Evolutionary conservation across 2,797 vertebrate species (phyloP).

Genomic region (Mycteria americana): DNA sequence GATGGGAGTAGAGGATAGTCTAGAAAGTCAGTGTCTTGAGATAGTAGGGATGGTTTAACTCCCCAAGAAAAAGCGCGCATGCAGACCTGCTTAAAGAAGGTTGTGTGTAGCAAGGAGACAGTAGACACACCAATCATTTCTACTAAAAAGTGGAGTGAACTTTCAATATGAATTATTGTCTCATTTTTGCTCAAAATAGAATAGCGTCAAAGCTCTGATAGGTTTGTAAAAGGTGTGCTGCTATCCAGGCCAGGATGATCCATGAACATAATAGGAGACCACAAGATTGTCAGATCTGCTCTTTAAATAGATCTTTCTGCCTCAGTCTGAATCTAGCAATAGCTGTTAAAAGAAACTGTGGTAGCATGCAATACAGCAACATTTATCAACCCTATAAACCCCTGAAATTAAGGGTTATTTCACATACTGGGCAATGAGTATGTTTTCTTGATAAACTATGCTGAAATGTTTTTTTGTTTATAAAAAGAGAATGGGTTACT

Average conservation of each 20-base stretch:
- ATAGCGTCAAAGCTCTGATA: neutral
- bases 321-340: neutral
- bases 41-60: neutral
- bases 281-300: neutral
- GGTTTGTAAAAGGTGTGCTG: neutral
- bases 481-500: neutral
- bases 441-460: neutral
- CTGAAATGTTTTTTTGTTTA: neutral
- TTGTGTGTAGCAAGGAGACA: neutral
- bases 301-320: neutral
- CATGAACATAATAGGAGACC: neutral
- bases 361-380: neutral
- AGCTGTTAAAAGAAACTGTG: neutral
- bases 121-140: neutral
- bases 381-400: neutral
- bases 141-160: neutral
- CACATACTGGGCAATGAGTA: neutral
- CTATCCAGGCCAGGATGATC: neutral
- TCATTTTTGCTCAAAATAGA: neutral
- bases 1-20: neutral
- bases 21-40: neutral
- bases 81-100: neutral
- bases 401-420: neutral
- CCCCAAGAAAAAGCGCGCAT: rapidly evolving
- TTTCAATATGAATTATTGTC: neutral